A percentile compares a stretch with the other conserved stretches of the same genome.
These are phyloP conservation scores for Galleria mellonella DNA, from an alignment of 1,140 invertebrate species.

Conservation along the genomic window DNA sequence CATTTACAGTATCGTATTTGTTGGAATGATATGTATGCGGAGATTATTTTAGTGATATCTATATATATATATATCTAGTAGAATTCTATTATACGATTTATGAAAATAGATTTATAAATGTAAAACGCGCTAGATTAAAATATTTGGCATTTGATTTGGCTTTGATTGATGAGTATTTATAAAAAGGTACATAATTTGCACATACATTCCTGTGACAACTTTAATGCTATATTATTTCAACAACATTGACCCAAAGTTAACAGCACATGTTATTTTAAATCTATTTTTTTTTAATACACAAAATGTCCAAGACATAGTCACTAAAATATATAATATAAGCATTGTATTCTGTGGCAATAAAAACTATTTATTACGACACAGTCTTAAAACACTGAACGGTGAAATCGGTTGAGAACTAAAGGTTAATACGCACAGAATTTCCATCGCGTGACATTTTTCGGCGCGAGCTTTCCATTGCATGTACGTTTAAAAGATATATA, in stretches of 20 bases:
- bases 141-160: slow-evolving; percentile 55
- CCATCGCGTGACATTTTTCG: too few relatives aligned
- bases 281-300: too few relatives aligned
- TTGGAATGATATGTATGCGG: slow-evolving; percentile 12
- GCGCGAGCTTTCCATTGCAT: too few relatives aligned
- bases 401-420: too few relatives aligned
- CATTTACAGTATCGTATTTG: background rate
- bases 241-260: slow-evolving; percentile 2
- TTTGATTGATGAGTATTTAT: slow-evolving; percentile 11
- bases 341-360: too few relatives aligned
- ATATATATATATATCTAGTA: slow-evolving; percentile 8
- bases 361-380: too few relatives aligned
- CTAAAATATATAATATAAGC: too few relatives aligned
- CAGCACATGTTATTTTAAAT: slow-evolving; percentile 3
- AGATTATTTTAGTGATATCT: slow-evolving; percentile 9
- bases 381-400: too few relatives aligned
- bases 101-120: slow-evolving; percentile 13
- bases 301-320: too few relatives aligned
- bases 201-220: too few relatives aligned
- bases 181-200: slow-evolving; percentile 2
- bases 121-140: slow-evolving; percentile 12
- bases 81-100: slow-evolving; percentile 11
- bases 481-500: too few relatives aligned
- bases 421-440: too few relatives aligned
- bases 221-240: background rate